Base-by-base conservation (phyloP, 2,113 vertebrate species). In the Fulmarus glacialis region DNA sequence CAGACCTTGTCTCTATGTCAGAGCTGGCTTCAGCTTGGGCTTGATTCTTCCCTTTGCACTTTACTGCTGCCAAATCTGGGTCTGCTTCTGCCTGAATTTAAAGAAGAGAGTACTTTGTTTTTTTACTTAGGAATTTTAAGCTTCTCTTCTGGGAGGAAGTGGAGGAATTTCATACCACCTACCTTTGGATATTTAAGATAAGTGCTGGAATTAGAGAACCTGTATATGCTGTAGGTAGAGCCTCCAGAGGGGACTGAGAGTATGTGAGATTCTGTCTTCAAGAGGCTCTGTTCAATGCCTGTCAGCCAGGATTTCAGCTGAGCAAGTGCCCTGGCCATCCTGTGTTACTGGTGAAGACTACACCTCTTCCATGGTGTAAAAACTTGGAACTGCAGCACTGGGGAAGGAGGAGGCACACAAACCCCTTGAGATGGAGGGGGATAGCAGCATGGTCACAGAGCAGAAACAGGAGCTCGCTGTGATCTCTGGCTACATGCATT, bases 221-320 rank as follows among this genome's bases (percentile, higher is more conserved):
- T 17, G 21, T 36, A 9, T 10, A 6, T 47, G 4, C 29, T 42
- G 26, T 27, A 30, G 34, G 4, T 11, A 14, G 55, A 68, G 19
- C 72, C 59, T 58, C 34, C 47, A 62, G 72, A 80, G 62, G 10
- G 29, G 21, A 52, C 45, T 60, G 23, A 23, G 71, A 42, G 74
- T 14, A 0, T 53, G 24, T 24, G 11, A 72, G 56, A 47, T 27
- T 72, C n/a, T 71, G 8, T 53, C 78, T 68, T 60, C 12, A 19
- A 0, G 56, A 67, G 56, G 18, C 40, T 29, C 19, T 47, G 48
- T 18, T 59, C 20, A 38, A 32, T 5, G 4, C 1, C 0, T 18
- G 5, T 67, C 34, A 68, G 75, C 23, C 81, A 68, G 42, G 38
- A 77, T 72, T 72, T 80, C 12, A 45, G 73, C 63, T 87, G 40